Percentiles rank a stretch among this genome's conserved stretches.
phyloP scores from a whole-genome alignment of 2,113 vertebrate genomes.

The Halichoerus grypus region DNA sequence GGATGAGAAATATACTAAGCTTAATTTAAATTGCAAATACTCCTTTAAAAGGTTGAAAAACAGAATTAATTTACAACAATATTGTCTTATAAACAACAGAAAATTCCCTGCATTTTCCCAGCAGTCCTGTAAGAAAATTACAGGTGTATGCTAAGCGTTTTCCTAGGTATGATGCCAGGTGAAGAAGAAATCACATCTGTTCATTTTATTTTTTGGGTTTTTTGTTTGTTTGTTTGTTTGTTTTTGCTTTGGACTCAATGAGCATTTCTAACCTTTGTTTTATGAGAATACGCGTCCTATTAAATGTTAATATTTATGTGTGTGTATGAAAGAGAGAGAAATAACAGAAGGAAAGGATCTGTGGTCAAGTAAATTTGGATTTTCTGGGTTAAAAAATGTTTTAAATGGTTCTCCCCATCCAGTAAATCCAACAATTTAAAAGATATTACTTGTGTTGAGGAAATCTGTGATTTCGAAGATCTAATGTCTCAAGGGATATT shows the following conservation, averaged over 20 bases:
- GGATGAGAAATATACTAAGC: not conserved
- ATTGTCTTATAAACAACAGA: not conserved
- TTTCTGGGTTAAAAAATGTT: not conserved
- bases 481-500: not conserved
- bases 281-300: not conserved
- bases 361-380: not conserved
- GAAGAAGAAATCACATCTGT: not conserved
- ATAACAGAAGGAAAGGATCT: not conserved
- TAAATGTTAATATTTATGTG: not conserved
- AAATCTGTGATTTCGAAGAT: not conserved
- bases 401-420: not conserved
- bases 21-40: conserved; percentile 27
- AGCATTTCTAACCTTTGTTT: conserved; percentile 24
- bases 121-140: not conserved
- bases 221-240: not conserved
- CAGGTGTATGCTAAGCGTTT: not conserved
- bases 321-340: not conserved
- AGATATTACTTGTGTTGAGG: not conserved
- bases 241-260: not conserved
- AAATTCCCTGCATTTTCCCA: not conserved
- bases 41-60: not conserved
- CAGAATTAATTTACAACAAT: not conserved
- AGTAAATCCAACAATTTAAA: not conserved
- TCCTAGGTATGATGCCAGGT: not conserved
- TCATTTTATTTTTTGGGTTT: not conserved